These are phyloP conservation scores for Wiebesia pumilae DNA, from an alignment of 1,140 invertebrate genomes.

Conservation along the genomic window DNA sequence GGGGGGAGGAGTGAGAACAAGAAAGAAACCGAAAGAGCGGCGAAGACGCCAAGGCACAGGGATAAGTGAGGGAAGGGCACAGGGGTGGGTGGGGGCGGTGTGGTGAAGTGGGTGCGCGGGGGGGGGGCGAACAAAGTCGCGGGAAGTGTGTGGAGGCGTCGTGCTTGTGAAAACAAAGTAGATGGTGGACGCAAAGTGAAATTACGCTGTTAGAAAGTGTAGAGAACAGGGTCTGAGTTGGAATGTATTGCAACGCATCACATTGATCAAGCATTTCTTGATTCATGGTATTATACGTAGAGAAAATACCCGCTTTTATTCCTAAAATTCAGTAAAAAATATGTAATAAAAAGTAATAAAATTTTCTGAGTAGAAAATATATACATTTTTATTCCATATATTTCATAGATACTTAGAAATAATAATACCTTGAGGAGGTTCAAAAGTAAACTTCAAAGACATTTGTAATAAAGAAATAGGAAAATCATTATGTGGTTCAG, in stretches of 20 bases:
- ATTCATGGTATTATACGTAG: slow-evolving; percentile 89
- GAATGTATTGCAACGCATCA: slow-evolving; percentile 87
- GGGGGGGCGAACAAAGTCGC: no score
- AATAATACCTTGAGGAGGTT: slow-evolving; percentile 86
- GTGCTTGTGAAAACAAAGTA: no score
- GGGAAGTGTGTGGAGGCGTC: no score
- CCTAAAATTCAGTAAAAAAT: slow-evolving; percentile 68
- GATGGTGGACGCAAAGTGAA: no score
- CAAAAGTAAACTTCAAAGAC: slow-evolving; percentile 91
- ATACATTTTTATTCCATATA: not conserved
- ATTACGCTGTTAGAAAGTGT: no score
- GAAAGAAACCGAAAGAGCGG: no score
- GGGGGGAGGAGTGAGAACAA: no score
- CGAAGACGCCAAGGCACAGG: no score
- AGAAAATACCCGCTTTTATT: slow-evolving; percentile 85
- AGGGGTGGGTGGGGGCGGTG: no score
- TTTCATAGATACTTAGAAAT: not conserved
- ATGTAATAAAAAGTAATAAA: slow-evolving; percentile 1
- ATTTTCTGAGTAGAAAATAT: not conserved
- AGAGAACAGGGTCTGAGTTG: no score
- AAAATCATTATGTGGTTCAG: slow-evolving; percentile 88
- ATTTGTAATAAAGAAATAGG: slow-evolving; percentile 91
- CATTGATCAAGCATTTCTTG: slow-evolving; percentile 92
- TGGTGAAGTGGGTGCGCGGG: no score
- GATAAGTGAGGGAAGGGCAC: no score